These are phyloP conservation scores for Lamprotornis superbus DNA, from an alignment of 2,113 vertebrate species.

Conservation along the genomic window DNA sequence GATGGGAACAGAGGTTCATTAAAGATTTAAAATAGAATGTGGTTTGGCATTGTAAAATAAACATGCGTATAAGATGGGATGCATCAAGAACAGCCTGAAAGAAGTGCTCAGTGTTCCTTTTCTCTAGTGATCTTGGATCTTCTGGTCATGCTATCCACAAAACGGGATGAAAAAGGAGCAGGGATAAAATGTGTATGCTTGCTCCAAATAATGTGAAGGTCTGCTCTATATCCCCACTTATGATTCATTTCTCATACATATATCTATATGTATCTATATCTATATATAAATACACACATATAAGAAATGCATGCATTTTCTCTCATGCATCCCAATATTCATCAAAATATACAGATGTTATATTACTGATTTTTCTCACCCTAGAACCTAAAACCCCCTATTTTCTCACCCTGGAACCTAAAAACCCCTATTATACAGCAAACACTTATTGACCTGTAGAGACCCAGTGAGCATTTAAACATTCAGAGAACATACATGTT, in stretches of 20 bases:
- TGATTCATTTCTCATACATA: neutral
- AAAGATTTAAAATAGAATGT: constrained; percentile 66
- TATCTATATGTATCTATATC: neutral
- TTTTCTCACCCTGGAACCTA: neutral
- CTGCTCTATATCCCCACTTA: neutral
- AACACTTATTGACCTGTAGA: neutral
- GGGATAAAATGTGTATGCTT: neutral
- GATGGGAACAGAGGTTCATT: constrained; percentile 59
- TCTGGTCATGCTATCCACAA: neutral
- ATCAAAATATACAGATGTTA: neutral
- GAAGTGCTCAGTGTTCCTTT: neutral
- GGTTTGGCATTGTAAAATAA: constrained; percentile 61
- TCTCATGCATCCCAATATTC: neutral
- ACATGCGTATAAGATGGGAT: constrained; percentile 16
- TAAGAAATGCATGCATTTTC: neutral
- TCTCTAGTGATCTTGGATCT: constrained; percentile 29
- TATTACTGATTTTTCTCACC: neutral
- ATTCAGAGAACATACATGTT: neutral
- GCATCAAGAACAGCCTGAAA: constrained; percentile 38
- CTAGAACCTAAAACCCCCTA: neutral
- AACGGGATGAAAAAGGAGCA: neutral
- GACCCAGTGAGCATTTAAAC: neutral
- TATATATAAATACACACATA: neutral
- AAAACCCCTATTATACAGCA: neutral
- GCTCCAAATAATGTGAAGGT: neutral